Evolutionary conservation across 2,888 invertebrate genomes (phyloP).

Genomic region (Drosophila colorata): DNA sequence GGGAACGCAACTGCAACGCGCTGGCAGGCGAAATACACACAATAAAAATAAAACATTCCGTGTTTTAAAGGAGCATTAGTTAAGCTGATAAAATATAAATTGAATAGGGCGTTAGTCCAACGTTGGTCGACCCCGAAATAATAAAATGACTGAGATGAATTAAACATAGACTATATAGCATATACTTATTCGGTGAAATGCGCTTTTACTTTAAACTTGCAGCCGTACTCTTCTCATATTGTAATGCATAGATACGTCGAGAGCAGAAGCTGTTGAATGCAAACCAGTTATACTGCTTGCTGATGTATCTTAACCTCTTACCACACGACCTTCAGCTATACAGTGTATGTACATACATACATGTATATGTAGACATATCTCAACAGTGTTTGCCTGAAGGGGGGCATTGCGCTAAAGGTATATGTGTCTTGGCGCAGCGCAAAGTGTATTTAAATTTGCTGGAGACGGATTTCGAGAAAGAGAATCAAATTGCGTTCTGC

Average conservation of each 20-base stretch:
- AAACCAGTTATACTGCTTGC: constrained; percentile 46
- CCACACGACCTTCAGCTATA: constrained; percentile 56
- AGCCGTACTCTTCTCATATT: neutral
- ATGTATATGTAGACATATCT: neutral
- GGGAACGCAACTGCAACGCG: no score
- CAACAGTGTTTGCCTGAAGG: neutral
- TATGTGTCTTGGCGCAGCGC: constrained; percentile 9
- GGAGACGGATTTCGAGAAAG: constrained; percentile 23
- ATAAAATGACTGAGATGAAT: no score
- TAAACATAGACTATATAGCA: no score
- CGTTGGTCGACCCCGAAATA: no score
- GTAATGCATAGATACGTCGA: constrained; percentile 8
- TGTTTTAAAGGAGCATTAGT: no score
- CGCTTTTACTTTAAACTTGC: neutral
- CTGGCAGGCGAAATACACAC: no score
- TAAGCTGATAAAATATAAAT: no score
- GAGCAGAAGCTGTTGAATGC: constrained; percentile 27
- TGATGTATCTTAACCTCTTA: constrained; percentile 42
- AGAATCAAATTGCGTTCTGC: constrained; percentile 14
- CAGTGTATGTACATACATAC: neutral
- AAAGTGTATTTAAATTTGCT: constrained; percentile 26
- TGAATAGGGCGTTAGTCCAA: no score
- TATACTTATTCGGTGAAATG: neutral
- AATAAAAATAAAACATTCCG: no score
- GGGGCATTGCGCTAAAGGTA: neutral